A percentile compares a stretch with the other conserved stretches of the same genome.
Evolutionary conservation across 2,888 invertebrate genomes (phyloP).

Genomic region (Apodemia zela): DNA sequence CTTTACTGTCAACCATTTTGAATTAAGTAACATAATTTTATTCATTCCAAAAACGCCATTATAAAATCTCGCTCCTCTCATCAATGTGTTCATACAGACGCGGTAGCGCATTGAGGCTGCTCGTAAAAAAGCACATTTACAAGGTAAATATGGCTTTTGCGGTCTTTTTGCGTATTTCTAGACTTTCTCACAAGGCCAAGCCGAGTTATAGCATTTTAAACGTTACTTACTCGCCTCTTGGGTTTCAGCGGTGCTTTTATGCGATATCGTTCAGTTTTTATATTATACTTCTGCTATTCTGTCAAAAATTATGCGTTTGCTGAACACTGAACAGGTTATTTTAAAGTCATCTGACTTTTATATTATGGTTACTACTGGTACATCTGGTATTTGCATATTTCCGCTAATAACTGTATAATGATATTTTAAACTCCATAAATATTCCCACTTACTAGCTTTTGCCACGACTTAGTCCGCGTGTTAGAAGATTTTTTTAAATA

Average conservation of each 20-base stretch:
- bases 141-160: slow-evolving; percentile 71
- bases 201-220: slow-evolving; percentile 59
- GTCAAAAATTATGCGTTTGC: neutral
- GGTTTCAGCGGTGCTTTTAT: slow-evolving; percentile 27
- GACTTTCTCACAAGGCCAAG: slow-evolving; percentile 49
- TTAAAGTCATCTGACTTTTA: neutral
- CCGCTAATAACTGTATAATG: too few relatives aligned
- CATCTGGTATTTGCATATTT: too few relatives aligned
- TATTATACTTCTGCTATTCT: neutral
- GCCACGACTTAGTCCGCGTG: too few relatives aligned
- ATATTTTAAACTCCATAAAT: too few relatives aligned
- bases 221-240: slow-evolving; percentile 37
- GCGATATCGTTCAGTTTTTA: slow-evolving; percentile 12
- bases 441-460: too few relatives aligned
- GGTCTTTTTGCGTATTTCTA: slow-evolving; percentile 46
- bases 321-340: neutral
- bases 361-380: neutral
- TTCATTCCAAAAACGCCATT: neutral
- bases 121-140: slow-evolving; percentile 70
- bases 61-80: slow-evolving; percentile 36
- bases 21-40: neutral
- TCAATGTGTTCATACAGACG: slow-evolving; percentile 29
- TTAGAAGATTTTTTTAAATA: too few relatives aligned
- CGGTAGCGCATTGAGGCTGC: slow-evolving; percentile 52
- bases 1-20: neutral